Percentiles rank a stretch among this genome's conserved stretches.
These are phyloP conservation scores for Leptocoma aspasia DNA, from an alignment of 2,113 vertebrate species.

Conservation along the genomic window DNA sequence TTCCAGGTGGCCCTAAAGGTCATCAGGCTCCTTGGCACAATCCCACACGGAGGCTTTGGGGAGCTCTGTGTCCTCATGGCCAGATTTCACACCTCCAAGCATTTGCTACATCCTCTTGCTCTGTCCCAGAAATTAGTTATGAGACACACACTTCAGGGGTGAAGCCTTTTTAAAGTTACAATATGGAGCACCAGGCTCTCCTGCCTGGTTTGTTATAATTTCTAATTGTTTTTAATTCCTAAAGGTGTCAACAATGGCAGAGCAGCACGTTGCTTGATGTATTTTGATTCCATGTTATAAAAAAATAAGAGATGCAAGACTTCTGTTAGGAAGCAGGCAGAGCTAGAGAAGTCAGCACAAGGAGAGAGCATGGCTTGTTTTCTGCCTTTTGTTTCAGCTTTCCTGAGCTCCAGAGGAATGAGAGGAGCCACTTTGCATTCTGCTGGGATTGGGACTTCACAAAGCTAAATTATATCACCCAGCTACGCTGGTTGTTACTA, in stretches of 20 bases:
- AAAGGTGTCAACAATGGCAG: background rate
- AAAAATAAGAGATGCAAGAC: background rate
- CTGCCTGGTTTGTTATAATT: background rate
- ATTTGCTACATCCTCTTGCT: background rate
- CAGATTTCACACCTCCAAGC: background rate
- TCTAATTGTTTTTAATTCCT: background rate
- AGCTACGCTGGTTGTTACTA: background rate
- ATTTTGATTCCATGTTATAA: background rate
- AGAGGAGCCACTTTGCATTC: slow-evolving; percentile 30
- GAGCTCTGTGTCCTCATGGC: background rate
- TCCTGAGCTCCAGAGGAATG: background rate
- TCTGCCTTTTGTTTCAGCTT: background rate
- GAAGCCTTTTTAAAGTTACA: background rate
- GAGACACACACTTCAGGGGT: background rate
- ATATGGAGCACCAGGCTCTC: background rate
- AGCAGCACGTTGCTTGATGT: background rate
- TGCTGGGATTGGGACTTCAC: background rate
- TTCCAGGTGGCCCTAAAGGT: background rate
- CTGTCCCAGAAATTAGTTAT: background rate
- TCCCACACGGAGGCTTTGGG: too few species aligned
- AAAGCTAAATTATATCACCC: slow-evolving; percentile 39
- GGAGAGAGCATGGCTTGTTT: background rate
- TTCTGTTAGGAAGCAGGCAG: background rate
- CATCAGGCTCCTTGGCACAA: background rate
- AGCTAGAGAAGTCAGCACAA: background rate